Evolutionary conservation across 1,140 invertebrate genomes (phyloP).

Genomic region (Holcopasites calliopsidis): DNA sequence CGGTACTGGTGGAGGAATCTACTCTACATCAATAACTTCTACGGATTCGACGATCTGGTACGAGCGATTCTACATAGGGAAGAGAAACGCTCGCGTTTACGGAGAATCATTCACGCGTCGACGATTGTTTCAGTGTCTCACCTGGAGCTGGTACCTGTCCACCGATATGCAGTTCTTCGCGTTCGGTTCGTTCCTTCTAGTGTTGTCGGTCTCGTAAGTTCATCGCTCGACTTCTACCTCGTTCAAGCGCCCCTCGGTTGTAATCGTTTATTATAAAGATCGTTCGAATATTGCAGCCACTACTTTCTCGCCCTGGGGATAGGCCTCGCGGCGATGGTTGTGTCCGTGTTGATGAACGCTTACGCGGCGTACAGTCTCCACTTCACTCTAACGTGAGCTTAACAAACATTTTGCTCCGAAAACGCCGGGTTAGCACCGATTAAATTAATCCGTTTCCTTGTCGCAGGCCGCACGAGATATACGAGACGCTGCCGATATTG

Average conservation of each 20-base stretch:
- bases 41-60: constrained; percentile 78
- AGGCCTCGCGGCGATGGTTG: constrained; percentile 63
- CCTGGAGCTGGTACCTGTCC: constrained; percentile 91
- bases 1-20: constrained; percentile 85
- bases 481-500: constrained; percentile 70
- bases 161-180: constrained; percentile 91
- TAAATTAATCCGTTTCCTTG: too few relatives aligned
- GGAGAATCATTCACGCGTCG: too few relatives aligned
- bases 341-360: constrained; percentile 67
- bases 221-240: neutral
- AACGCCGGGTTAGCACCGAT: too few relatives aligned
- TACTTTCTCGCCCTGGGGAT: constrained; percentile 67
- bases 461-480: constrained; percentile 75
- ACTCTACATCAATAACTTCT: constrained; percentile 84
- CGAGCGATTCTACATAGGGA: neutral
- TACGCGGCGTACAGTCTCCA: constrained; percentile 72
- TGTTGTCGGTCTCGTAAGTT: constrained; percentile 81
- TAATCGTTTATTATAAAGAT: neutral
- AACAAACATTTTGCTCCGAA: neutral
- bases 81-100: too few relatives aligned
- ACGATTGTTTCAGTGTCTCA: constrained; percentile 82
- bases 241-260: neutral
- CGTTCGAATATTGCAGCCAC: constrained; percentile 66
- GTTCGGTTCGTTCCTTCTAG: constrained; percentile 78
- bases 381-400: constrained; percentile 77